Percentiles rank a stretch among this genome's conserved stretches.
Evolutionary conservation across 2,113 vertebrate species (phyloP).

Genomic region (Carettochelys insculpta): DNA sequence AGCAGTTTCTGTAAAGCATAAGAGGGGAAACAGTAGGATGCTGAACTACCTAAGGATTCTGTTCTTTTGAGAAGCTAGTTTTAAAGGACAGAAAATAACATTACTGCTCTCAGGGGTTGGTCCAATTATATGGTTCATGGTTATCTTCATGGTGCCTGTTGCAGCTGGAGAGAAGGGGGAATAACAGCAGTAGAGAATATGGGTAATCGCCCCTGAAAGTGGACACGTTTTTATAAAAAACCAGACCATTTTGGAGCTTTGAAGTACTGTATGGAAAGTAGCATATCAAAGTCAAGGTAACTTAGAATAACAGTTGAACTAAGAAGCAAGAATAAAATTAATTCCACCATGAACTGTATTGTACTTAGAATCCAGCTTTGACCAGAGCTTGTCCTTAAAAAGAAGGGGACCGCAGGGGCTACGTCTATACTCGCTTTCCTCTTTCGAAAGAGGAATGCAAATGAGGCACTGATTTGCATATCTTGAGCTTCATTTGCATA

Average conservation of each 20-base stretch:
- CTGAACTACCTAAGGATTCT: background rate
- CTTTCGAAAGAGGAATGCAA: too few relatives aligned
- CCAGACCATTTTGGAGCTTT: background rate
- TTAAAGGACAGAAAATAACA: background rate
- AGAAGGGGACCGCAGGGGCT: fast-evolving
- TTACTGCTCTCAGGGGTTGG: background rate
- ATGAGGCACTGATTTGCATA: too few relatives aligned
- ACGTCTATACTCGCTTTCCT: too few relatives aligned
- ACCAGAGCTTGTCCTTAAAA: background rate
- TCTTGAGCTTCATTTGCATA: too few relatives aligned
- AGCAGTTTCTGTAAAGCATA: background rate
- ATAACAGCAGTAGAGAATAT: background rate
- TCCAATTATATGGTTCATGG: background rate
- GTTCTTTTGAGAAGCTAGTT: background rate
- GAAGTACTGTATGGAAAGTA: background rate
- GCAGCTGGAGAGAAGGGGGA: background rate
- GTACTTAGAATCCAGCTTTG: background rate
- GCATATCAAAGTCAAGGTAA: background rate
- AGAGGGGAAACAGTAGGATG: background rate
- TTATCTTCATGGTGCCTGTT: background rate
- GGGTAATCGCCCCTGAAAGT: background rate
- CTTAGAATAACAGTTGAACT: background rate
- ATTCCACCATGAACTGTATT: background rate
- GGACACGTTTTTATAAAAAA: background rate
- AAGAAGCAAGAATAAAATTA: fast-evolving